Base-by-base conservation (phyloP, 2,888 invertebrate species). In the Acrobasis suavella region DNA sequence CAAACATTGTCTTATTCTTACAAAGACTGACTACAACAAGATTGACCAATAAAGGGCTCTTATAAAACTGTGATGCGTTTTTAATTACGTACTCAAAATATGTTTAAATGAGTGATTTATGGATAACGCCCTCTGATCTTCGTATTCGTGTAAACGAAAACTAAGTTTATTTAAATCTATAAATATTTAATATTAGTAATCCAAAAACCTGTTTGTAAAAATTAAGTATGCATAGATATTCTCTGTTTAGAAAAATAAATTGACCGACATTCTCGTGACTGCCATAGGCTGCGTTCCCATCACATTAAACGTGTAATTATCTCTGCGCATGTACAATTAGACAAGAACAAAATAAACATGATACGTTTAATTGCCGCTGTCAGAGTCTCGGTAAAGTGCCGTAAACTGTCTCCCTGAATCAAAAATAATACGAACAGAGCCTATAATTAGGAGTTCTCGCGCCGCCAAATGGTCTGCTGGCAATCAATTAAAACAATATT, bases 401-500 rank as follows among this genome's bases (percentile, higher is more conserved):
- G 75, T 77, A 70, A 69, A 72, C 76, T 76, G 76, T 78, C 76
- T 80, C 73, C 76, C 76, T 76, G 77, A 74, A 80, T 78, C 72
- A 71, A 74, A 81, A 77, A 77, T 80, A 78, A 82, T 81, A 81
- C 80, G 75, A 77, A 81, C 72, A 74, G 76, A 80, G 78, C 79
- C 85, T 83, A 82, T 88, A 90, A 89, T 90, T 89, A 89, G 74
- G 77, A 72, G 73, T 67, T 73, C 74, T 74, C 76, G 75, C 80
- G 84, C 87, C 88, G 88, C 88, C 91, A 82, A 85, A 86, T 85
- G 86, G 87, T 90, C 89, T 90, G 84, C 83, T 81, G 80, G 89
- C 89, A 88, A 90, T 90, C 90, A 89, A 91, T 91, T 91, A 90
- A 90, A 90, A 90, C 91, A 91, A 91, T 91, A 91, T 91, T 91